Base-by-base conservation (phyloP, 2,113 vertebrate species). In the Ictidomys tridecemlineatus region DNA sequence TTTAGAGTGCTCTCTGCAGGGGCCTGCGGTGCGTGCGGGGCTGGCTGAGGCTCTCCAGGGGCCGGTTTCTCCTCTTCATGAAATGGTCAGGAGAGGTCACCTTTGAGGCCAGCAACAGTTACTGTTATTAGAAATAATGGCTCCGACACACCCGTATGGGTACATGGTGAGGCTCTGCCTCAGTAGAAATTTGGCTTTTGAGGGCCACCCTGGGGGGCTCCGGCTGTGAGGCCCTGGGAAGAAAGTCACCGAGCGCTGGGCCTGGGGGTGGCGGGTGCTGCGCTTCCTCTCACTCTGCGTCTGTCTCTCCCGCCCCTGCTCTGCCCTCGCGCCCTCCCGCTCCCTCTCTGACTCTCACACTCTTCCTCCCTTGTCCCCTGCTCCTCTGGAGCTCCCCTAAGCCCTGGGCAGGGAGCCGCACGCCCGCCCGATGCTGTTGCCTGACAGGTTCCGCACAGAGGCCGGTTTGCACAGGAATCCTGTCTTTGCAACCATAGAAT, bases 41-140 rank as follows among this genome's bases (percentile, higher is more conserved):
- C 17, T 4, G 0, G 61, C 2, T 13, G n/a, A 8, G 9, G 28
- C 9, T 1, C 30, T 61, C 42, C 1, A 1, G 45, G 2, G 37
- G 9, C 32, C 42, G 12, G 51, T 32, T 39, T 30, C 42, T 4
- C 28, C 42, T n/a, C 73, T 80, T 61, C 45, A 2, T 16, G 77
- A 87, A 30, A 37, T 51, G 1, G 45, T 2, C 0, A 8, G 48
- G 48, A 53, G 39, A 37, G 12, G 42, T 48, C 53, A 37, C 14
- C 77, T 26, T 16, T 2, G 1, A 28, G 32, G 83, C 61, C 56
- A 76, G 20, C 16, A 13, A 6, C 1, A 16, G 39, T 84, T 12
- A 65, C 70, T 78, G 48, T 74, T 8, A 4, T 4, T 39, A 24
- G 42, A 72, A 42, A 37, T 28, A 61, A 76, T 4, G 10, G 2